Conservation (phyloP, 2,888 invertebrate species). For the Nephrotoma appendiculata region DNA sequence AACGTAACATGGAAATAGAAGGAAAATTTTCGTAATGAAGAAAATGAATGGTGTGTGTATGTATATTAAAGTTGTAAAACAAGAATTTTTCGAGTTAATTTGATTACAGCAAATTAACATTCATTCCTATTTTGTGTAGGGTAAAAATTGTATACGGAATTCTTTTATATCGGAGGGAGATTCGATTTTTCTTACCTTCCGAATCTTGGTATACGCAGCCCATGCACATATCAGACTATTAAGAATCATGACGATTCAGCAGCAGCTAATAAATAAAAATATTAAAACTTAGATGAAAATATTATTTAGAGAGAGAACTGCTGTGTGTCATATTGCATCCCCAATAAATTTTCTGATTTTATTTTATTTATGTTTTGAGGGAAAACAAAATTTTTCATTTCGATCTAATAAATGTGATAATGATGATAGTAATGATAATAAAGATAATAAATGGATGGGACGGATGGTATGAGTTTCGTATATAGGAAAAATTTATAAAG, state of each 20-base stretch:
- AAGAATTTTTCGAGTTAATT: not conserved
- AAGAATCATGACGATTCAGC: not conserved
- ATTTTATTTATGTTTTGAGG: not conserved
- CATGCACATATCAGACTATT: not conserved
- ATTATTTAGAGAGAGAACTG: not conserved
- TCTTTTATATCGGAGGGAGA: not conserved
- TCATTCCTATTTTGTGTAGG: not conserved
- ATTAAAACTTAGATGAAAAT: not conserved
- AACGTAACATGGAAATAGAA: not conserved
- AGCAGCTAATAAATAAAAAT: not conserved
- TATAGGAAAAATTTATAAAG: not conserved
- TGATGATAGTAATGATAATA: not conserved
- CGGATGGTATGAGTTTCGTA: not conserved
- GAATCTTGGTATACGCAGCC: not conserved
- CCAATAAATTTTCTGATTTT: not conserved
- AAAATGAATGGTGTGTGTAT: not conserved
- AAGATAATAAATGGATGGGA: not conserved
- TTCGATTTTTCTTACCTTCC: not conserved
- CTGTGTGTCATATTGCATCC: not conserved
- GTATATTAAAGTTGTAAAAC: not conserved
- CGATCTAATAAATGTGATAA: not conserved
- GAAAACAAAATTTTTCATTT: not conserved
- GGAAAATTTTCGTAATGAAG: not conserved
- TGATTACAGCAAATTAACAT: not conserved
- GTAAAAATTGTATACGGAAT: not conserved